Evolutionary conservation across 2,888 invertebrate species (phyloP).

Genomic region (Drosophila formosana): DNA sequence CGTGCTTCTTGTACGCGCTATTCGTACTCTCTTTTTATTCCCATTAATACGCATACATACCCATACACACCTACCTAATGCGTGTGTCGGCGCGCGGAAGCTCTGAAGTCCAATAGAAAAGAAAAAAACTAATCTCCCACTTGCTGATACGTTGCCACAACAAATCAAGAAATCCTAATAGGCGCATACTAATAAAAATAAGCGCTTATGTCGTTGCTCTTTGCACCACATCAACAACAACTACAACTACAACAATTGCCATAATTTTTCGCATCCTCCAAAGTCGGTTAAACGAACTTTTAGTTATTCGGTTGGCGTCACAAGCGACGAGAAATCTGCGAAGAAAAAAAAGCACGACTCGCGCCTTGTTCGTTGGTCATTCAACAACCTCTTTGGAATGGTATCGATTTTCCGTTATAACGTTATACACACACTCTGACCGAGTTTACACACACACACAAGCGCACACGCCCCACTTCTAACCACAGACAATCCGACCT

Average conservation of each 20-base stretch:
- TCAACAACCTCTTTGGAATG: conserved; percentile 66
- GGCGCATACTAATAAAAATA: conserved; percentile 20
- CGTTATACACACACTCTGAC: conserved; percentile 81
- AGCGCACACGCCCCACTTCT: conserved; percentile 60
- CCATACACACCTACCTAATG: conserved; percentile 41
- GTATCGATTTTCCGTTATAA: conserved; percentile 80
- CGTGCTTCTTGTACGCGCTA: conserved; percentile 73
- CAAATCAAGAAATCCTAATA: conserved; percentile 3
- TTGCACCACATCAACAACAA: conserved; percentile 9
- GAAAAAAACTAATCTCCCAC: conserved; percentile 16
- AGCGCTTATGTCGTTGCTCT: conserved; percentile 15
- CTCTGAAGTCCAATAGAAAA: conserved; percentile 31
- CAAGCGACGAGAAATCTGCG: conserved; percentile 22
- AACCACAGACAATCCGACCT: conserved; percentile 19
- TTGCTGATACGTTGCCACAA: conserved; percentile 32
- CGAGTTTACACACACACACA: conserved; percentile 62
- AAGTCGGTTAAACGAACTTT: conserved; percentile 3
- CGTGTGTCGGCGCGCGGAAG: conserved; percentile 57
- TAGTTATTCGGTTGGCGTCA: conserved; percentile 16
- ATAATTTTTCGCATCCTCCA: conserved; percentile 7
- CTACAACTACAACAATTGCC: conserved; percentile 25
- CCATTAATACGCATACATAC: conserved; percentile 43
- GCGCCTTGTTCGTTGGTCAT: conserved; percentile 49
- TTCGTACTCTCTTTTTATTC: conserved; percentile 42
- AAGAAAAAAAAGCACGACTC: conserved; percentile 6